Evolutionary conservation across 2,113 vertebrate species (phyloP).

Genomic region (Brachyhypopomus occidentalis): DNA sequence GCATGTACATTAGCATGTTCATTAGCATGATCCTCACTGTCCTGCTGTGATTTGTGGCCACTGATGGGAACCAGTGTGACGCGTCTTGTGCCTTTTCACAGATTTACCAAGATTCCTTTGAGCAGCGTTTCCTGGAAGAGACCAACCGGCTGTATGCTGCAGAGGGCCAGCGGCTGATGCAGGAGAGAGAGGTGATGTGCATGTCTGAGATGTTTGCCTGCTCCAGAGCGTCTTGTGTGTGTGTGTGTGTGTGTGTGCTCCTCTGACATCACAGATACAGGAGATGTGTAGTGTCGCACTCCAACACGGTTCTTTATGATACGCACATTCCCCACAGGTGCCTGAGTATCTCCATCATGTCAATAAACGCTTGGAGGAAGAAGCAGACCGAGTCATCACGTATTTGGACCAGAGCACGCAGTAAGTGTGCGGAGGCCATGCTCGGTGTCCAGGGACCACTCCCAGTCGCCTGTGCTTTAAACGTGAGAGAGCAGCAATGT

Average conservation of each 20-base stretch:
- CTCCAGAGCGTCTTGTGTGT: background rate
- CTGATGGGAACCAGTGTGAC: no score
- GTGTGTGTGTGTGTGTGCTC: background rate
- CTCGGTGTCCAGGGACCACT: background rate
- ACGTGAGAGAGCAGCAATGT: background rate
- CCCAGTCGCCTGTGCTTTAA: background rate
- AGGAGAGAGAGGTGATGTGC: slow-evolving; percentile 94
- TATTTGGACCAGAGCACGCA: slow-evolving; percentile 99
- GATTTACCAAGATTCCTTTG: slow-evolving; percentile 99
- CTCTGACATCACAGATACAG: background rate
- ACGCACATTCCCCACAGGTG: slow-evolving; percentile 76
- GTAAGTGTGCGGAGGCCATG: slow-evolving; percentile 74
- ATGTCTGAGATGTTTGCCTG: no score
- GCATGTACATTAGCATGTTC: background rate
- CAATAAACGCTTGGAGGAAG: slow-evolving; percentile 96
- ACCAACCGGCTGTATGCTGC: slow-evolving; percentile 95
- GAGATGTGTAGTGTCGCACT: no score
- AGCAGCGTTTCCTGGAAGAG: slow-evolving; percentile 96
- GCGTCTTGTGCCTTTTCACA: slow-evolving; percentile 56
- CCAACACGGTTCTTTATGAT: no score
- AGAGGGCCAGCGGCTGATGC: slow-evolving; percentile 98
- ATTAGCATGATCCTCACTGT: background rate
- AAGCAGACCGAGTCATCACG: slow-evolving; percentile 96
- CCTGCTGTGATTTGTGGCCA: background rate
- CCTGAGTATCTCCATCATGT: slow-evolving; percentile 99